phyloP scores from a whole-genome alignment of 2,797 vertebrate species.

The Cryptoblepharus egeriae region DNA sequence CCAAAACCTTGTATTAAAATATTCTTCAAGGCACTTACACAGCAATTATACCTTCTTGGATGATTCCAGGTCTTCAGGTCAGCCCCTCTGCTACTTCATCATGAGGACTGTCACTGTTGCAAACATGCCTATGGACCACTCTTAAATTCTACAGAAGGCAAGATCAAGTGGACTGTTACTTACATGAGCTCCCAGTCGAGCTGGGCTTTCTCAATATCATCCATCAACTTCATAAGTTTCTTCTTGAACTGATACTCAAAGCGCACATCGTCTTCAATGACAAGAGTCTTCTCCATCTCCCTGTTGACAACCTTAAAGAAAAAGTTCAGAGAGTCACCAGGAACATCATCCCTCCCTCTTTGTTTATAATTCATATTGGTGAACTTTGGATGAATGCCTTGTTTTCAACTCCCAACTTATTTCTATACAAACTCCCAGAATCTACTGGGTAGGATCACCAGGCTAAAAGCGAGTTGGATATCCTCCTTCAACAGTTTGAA shows the following conservation, averaged over 20 bases:
- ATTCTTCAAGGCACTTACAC: too few relatives aligned
- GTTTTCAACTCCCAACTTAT: too few relatives aligned
- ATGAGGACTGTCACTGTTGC: not conserved
- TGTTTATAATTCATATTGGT: too few relatives aligned
- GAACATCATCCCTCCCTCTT: too few relatives aligned
- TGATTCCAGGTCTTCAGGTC: not conserved
- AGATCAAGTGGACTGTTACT: conserved; percentile 62
- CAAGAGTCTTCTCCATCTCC: conserved; percentile 84
- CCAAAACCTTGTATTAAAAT: too few relatives aligned
- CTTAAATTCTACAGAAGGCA: not conserved
- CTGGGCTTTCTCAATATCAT: conserved; percentile 81
- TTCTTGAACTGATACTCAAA: conserved; percentile 94
- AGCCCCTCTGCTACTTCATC: not conserved
- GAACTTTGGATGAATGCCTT: too few relatives aligned
- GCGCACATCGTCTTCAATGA: conserved; percentile 94
- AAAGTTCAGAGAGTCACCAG: not conserved
- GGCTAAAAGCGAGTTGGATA: too few relatives aligned
- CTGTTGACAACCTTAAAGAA: conserved; percentile 84
- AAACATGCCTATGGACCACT: not conserved
- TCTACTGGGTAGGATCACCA: too few relatives aligned
- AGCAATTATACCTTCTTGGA: not conserved
- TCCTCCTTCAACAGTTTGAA: too few relatives aligned
- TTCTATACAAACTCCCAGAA: too few relatives aligned
- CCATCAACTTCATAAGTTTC: conserved; percentile 88
- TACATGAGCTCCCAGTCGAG: conserved; percentile 98